These are phyloP conservation scores for Panonychus citri DNA, from an alignment of 1,140 invertebrate species.

Conservation along the genomic window DNA sequence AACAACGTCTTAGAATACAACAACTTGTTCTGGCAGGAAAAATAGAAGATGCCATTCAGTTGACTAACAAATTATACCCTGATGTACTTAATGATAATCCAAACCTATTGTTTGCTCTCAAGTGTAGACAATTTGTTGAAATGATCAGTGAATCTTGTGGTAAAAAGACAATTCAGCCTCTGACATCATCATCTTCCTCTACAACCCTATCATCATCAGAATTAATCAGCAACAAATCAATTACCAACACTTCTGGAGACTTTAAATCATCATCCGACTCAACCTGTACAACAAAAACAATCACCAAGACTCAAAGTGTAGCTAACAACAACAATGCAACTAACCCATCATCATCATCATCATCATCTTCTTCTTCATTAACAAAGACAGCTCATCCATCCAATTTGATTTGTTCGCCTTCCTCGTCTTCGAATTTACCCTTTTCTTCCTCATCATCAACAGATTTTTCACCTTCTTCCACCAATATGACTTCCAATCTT, in stretches of 20 bases:
- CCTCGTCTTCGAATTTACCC: neutral
- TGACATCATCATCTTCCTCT: neutral
- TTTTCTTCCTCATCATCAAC: neutral
- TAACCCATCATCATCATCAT: too few relatives aligned
- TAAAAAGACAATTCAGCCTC: neutral
- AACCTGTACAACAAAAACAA: neutral
- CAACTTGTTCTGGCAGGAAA: constrained; percentile 69
- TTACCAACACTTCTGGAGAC: neutral
- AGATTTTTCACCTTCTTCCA: neutral
- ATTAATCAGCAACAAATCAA: neutral
- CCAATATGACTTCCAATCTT: neutral
- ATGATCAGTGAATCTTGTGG: constrained; percentile 27
- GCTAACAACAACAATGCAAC: neutral
- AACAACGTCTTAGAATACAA: constrained; percentile 88
- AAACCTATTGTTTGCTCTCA: constrained; percentile 76
- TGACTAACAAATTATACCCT: constrained; percentile 65
- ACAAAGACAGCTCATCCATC: neutral
- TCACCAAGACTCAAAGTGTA: neutral
- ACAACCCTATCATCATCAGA: neutral
- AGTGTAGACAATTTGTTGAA: constrained; percentile 93
- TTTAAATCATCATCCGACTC: neutral
- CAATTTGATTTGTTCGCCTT: neutral
- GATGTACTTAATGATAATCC: constrained; percentile 64
- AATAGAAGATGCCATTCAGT: constrained; percentile 82
- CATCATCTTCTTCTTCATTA: neutral